Evolutionary conservation across 2,888 invertebrate species (phyloP).

Genomic region (Phengaris arion): DNA sequence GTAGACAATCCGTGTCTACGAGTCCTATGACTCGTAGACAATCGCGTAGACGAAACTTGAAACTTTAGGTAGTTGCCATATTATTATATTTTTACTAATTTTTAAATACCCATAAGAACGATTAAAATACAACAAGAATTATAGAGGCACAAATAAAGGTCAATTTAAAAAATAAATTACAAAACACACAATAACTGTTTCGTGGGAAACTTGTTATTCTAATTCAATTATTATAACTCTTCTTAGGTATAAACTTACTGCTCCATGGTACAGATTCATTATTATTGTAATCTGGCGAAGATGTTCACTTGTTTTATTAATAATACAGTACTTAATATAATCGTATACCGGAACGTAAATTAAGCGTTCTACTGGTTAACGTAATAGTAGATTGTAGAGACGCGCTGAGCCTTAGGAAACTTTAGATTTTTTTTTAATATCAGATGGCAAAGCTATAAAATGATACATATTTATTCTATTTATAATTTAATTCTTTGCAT

Average conservation of each 20-base stretch:
- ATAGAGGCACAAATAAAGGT: neutral
- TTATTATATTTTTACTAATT: neutral
- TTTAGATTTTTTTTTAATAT: no score
- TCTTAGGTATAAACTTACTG: no score
- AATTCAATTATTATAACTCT: no score
- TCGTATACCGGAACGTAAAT: no score
- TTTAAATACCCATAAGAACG: neutral
- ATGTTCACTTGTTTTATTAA: neutral
- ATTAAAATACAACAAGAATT: neutral
- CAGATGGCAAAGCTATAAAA: no score
- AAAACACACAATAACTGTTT: conserved; percentile 3
- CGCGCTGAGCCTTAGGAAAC: no score
- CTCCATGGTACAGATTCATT: neutral
- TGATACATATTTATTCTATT: no score
- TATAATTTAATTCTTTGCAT: no score
- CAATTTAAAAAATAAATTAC: conserved; percentile 3
- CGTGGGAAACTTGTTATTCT: neutral
- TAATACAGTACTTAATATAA: no score
- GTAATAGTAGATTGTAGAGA: no score
- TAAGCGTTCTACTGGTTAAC: no score
- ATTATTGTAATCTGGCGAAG: neutral
- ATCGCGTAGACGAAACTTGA: neutral
- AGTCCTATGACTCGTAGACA: neutral
- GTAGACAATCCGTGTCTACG: neutral
- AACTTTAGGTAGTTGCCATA: neutral